Percentiles rank a stretch among this genome's conserved stretches.
Evolutionary conservation across 1,140 invertebrate genomes (phyloP).

Genomic region (Delia radicum): DNA sequence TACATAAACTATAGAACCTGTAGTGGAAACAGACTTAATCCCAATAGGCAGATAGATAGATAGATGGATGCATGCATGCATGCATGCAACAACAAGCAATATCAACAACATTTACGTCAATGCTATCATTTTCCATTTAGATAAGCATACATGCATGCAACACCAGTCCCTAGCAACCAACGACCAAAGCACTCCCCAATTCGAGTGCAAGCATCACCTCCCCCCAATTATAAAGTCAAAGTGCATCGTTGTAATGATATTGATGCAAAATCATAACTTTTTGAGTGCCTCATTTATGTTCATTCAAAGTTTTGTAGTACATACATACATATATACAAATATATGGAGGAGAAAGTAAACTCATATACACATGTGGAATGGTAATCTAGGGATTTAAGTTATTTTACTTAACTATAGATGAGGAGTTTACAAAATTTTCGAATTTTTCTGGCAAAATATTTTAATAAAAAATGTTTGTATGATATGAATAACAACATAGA

Average conservation of each 20-base stretch:
- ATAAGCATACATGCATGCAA: neutral
- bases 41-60: neutral
- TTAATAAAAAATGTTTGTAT: too few relatives aligned
- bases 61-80: too few relatives aligned
- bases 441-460: too few relatives aligned
- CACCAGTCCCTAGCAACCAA: neutral
- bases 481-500: too few relatives aligned
- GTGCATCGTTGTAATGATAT: conserved; percentile 9
- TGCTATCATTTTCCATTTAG: neutral
- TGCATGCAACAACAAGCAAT: neutral
- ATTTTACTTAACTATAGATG: too few relatives aligned
- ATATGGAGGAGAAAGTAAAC: too few relatives aligned
- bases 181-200: neutral
- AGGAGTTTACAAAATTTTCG: too few relatives aligned
- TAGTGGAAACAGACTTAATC: conserved; percentile 7
- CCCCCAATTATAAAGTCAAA: conserved; percentile 12
- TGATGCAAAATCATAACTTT: conserved; percentile 17
- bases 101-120: neutral
- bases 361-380: too few relatives aligned
- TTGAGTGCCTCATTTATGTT: conserved; percentile 4
- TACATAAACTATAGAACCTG: conserved; percentile 1
- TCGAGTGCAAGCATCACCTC: neutral
- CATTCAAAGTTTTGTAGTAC: neutral
- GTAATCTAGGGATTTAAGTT: too few relatives aligned
- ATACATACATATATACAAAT: too few relatives aligned